Conservation (phyloP, 2,113 vertebrate genomes). For the Mustela lutreola region DNA sequence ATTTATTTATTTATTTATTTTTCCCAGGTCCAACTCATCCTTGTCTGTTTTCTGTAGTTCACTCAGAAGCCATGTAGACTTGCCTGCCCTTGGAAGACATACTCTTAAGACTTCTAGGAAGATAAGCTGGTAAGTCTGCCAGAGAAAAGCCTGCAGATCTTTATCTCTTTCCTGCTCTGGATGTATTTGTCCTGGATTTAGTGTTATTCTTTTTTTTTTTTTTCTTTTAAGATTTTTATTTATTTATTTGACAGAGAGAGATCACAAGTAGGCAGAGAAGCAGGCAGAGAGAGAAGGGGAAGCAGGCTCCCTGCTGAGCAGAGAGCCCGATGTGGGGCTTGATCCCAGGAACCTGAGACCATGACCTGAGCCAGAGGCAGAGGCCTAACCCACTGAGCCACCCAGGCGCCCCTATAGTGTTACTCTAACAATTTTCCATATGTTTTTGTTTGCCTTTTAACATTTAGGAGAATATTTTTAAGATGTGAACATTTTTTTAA, state of each 20-base stretch:
- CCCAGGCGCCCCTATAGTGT: background rate
- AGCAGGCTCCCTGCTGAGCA: too few species aligned
- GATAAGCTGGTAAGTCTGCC: slow-evolving; percentile 59
- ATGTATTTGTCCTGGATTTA: background rate
- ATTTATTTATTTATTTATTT: background rate
- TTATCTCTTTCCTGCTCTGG: background rate
- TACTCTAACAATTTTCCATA: background rate
- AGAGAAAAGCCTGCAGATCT: background rate
- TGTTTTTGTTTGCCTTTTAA: slow-evolving; percentile 50
- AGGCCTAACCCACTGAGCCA: too few species aligned
- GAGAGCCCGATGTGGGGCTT: too few species aligned
- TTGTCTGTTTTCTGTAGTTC: slow-evolving; percentile 1
- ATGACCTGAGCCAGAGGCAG: too few species aligned
- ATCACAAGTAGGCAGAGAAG: too few species aligned
- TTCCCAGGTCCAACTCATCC: slow-evolving; percentile 25
- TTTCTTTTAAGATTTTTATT: too few species aligned
- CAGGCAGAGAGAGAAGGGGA: too few species aligned
- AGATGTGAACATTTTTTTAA: slow-evolving; percentile 7
- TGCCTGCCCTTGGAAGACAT: slow-evolving; percentile 38
- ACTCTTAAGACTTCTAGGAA: background rate
- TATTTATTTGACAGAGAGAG: too few species aligned
- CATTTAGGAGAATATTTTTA: slow-evolving; percentile 44
- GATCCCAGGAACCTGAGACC: too few species aligned
- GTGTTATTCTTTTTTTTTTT: background rate
- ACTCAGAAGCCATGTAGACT: slow-evolving; percentile 63